phyloP scores from a whole-genome alignment of 1,140 invertebrate species.

The Trichonephila clavipes region DNA sequence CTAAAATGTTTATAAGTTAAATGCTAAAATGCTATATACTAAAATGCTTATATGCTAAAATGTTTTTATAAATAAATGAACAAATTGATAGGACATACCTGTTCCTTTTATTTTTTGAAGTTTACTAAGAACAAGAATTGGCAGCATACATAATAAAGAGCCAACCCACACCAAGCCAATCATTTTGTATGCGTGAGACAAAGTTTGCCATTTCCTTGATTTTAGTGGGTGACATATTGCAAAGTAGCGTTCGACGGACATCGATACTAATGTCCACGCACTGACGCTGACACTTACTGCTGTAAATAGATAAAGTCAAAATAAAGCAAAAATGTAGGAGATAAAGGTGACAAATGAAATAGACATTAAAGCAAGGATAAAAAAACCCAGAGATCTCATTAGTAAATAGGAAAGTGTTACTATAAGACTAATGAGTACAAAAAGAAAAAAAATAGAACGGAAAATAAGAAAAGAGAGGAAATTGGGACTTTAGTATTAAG shows the following conservation, averaged over 20 bases:
- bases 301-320: constrained; percentile 82
- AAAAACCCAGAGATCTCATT: neutral
- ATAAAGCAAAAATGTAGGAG: neutral
- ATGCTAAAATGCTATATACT: too few relatives aligned
- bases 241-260: constrained; percentile 94
- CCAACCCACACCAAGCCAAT: constrained; percentile 88
- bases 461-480: neutral
- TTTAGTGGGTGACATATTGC: constrained; percentile 93
- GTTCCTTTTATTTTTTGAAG: constrained; percentile 79
- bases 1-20: too few relatives aligned
- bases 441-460: neutral
- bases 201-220: constrained; percentile 92
- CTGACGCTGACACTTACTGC: constrained; percentile 91
- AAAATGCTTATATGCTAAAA: too few relatives aligned
- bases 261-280: constrained; percentile 94
- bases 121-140: constrained; percentile 86
- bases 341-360: constrained; percentile 2
- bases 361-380: neutral
- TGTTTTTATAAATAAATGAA: neutral
- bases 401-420: neutral
- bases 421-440: neutral
- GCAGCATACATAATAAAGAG: constrained; percentile 86
- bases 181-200: constrained; percentile 94
- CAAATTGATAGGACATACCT: constrained; percentile 48
- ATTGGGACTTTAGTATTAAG: neutral